Base-by-base conservation (phyloP, 2,888 invertebrate species). In the Lasiommata megera region DNA sequence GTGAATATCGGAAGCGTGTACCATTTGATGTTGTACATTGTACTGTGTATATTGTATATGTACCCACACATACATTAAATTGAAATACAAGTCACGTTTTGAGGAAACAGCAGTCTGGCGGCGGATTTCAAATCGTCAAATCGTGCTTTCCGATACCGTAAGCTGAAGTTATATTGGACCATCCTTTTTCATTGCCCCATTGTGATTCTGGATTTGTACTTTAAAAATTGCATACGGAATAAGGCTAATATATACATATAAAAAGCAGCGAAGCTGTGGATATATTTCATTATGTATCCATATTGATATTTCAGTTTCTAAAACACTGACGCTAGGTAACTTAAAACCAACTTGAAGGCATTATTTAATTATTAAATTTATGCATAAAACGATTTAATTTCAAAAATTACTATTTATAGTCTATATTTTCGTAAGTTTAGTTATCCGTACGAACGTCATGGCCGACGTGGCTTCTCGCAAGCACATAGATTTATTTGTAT, bases 41-140 rank as follows among this genome's bases (percentile, higher is more conserved):
- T 18, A 18, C 7, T 9, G 17, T n/a, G n/a, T n/a, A n/a, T n/a
- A n/a, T 36, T 18, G n/a, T 36, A 40, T 36, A 31, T 43, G 28
- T 43, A 53, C 14, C 28, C 14, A 16, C 23, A 28, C 44, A 40
- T 23, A 18, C 16, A 44, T 23, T 37, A 2, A 41, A 36, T 55
- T 56, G 46, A 28, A 34, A 59, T 52, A 59, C 55, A 55, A 55
- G 59, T 59, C 59, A 59, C 59, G 63, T 61, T 54, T 54, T 47
- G 51, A 51, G 48, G 41, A 56, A 53, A 56, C 70, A 74, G 74
- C 79, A 59, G 55, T 41, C 52, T 17, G 50, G 50, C 50, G 41
- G 40, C 41, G 52, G 52, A 34, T 52, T 52, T 52, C 52, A 52
- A 52, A 52, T 52, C 52, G 41, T 52, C 52, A 52, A 52, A 52